Evolutionary conservation across 2,888 invertebrate species (phyloP).

Genomic region (Dastarcus helophoroides): DNA sequence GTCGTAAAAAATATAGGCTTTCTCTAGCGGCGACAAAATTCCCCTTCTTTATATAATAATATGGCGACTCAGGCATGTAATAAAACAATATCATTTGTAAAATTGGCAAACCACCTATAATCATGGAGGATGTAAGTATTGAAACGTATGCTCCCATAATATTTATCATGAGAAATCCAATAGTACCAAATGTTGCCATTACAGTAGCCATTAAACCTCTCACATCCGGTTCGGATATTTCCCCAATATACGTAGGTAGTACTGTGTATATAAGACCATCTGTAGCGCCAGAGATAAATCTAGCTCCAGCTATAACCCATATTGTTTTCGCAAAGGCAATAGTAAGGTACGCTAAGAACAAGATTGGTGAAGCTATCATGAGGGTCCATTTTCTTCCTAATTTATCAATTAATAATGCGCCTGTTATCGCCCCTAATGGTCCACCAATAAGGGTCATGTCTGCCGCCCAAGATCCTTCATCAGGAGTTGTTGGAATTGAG

Average conservation of each 20-base stretch:
- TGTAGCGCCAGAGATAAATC: conserved; percentile 41
- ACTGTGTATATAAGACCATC: conserved; percentile 34
- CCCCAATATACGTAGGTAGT: conserved; percentile 47
- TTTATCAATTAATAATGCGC: conserved; percentile 50
- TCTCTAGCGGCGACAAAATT: conserved; percentile 37
- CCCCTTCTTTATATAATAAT: conserved; percentile 36
- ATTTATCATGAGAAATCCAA: conserved; percentile 50
- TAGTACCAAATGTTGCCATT: conserved; percentile 44
- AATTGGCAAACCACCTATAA: conserved; percentile 47
- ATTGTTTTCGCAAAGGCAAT: conserved; percentile 48
- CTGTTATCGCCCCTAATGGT: conserved; percentile 48
- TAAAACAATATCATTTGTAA: conserved; percentile 46
- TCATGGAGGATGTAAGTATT: conserved; percentile 43
- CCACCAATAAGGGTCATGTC: conserved; percentile 55
- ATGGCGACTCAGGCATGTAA: conserved; percentile 57
- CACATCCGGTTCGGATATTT: conserved; percentile 45
- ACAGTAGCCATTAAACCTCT: conserved; percentile 50
- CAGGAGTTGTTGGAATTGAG: conserved; percentile 39
- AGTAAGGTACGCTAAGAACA: conserved; percentile 48
- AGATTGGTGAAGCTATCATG: conserved; percentile 27
- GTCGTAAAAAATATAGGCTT: conserved; percentile 48
- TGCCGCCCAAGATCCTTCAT: conserved; percentile 50
- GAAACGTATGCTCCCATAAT: conserved; percentile 48
- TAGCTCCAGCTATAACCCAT: conserved; percentile 40
- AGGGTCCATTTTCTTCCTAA: conserved; percentile 49